Evolutionary conservation across 1,140 invertebrate species (phyloP).

Genomic region (Drosophila bipectinata): DNA sequence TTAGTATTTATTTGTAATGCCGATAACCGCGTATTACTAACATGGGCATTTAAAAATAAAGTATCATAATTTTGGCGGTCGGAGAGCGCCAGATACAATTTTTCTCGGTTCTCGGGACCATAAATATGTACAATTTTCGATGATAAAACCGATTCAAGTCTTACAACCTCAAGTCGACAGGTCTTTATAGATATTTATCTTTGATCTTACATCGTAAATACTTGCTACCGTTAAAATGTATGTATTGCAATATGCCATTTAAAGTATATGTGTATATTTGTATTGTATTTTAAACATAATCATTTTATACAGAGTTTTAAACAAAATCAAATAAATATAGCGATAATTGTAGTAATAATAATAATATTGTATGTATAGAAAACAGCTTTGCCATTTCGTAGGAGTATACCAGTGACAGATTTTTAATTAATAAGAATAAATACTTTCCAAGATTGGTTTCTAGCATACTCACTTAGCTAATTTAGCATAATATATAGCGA

Average conservation of each 20-base stretch:
- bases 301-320: conserved; percentile 51
- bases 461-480: conserved; percentile 47
- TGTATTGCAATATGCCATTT: conserved; percentile 67
- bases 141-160: conserved; percentile 26
- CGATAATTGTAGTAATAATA: conserved; percentile 28
- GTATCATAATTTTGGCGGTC: conserved; percentile 12
- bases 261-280: conserved; percentile 45
- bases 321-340: conserved; percentile 49
- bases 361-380: conserved; percentile 47
- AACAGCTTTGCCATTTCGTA: conserved; percentile 58
- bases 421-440: conserved; percentile 72
- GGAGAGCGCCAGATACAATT: conserved; percentile 2
- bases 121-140: conserved; percentile 37
- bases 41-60: conserved; percentile 9
- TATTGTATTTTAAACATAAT: conserved; percentile 51
- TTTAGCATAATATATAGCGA: conserved; percentile 58
- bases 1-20: conserved; percentile 42
- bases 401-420: conserved; percentile 59
- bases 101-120: conserved; percentile 8
- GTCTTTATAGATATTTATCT: conserved; percentile 40
- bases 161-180: conserved; percentile 60
- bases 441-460: conserved; percentile 61
- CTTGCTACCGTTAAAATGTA: conserved; percentile 43
- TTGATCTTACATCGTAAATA: conserved; percentile 42
- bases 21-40: conserved; percentile 18